Evolutionary conservation across 2,888 invertebrate genomes (phyloP).

Genomic region (Falcaria lacertinaria): DNA sequence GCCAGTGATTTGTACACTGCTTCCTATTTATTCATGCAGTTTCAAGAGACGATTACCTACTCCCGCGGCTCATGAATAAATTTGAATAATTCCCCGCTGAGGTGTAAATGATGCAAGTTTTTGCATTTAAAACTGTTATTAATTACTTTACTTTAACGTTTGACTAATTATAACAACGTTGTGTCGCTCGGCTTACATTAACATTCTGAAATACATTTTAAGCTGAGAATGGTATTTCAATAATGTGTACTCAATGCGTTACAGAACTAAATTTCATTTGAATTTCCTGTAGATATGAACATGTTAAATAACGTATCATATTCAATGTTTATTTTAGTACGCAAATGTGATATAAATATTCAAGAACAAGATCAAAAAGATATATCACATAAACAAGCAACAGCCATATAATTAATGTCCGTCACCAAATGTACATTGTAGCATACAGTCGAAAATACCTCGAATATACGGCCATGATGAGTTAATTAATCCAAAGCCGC

Average conservation of each 20-base stretch:
- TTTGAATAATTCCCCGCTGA: slow-evolving; percentile 69
- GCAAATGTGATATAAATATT: too few relatives aligned
- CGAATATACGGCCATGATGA: background rate
- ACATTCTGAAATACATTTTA: too few relatives aligned
- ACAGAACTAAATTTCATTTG: too few relatives aligned
- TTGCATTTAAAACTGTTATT: slow-evolving; percentile 71
- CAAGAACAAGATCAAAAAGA: too few relatives aligned
- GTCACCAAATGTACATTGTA: too few relatives aligned
- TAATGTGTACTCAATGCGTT: slow-evolving; percentile 7
- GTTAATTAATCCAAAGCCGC: background rate
- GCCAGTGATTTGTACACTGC: slow-evolving; percentile 61
- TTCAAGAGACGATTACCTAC: slow-evolving; percentile 70
- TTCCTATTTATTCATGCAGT: slow-evolving; percentile 74
- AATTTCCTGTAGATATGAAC: too few relatives aligned
- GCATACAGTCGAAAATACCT: background rate
- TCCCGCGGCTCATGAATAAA: slow-evolving; percentile 70
- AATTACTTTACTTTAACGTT: slow-evolving; percentile 55
- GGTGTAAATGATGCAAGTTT: slow-evolving; percentile 76
- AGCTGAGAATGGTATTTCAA: too few relatives aligned
- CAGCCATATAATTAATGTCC: too few relatives aligned
- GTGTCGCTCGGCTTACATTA: slow-evolving; percentile 15
- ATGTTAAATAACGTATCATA: too few relatives aligned
- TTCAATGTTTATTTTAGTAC: too few relatives aligned
- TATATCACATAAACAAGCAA: too few relatives aligned
- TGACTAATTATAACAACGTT: slow-evolving; percentile 43